These are phyloP conservation scores for Pteromalus puparum DNA, from an alignment of 1,140 invertebrate species.

Conservation along the genomic window DNA sequence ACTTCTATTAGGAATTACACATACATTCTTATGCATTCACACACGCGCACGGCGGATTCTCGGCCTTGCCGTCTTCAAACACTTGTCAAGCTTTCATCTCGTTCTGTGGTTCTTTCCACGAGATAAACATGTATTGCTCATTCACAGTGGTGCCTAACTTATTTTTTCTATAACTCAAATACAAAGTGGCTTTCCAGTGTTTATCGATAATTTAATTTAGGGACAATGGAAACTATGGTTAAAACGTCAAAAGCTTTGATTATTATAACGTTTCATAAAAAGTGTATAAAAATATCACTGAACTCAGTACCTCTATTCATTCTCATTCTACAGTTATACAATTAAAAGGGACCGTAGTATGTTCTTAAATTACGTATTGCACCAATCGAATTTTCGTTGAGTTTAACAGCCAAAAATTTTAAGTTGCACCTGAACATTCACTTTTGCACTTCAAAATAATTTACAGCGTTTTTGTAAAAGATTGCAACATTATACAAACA, in stretches of 20 bases:
- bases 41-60: not conserved
- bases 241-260: too few relatives aligned
- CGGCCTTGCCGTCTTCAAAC: not conserved
- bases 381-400: conserved; percentile 10
- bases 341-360: not conserved
- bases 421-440: not conserved
- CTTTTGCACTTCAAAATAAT: not conserved
- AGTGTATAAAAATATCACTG: conserved; percentile 10
- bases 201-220: not conserved
- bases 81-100: not conserved
- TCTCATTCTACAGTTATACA: not conserved
- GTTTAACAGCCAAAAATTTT: conserved; percentile 1
- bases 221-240: too few relatives aligned
- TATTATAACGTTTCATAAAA: not conserved
- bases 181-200: not conserved
- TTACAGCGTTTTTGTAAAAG: not conserved
- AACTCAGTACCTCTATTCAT: conserved; percentile 3
- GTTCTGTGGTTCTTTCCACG: not conserved
- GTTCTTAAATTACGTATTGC: conserved; percentile 7
- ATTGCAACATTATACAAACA: conserved; percentile 10
- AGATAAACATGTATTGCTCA: not conserved
- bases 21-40: not conserved
- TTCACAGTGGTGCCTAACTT: not conserved
- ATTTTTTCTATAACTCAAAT: not conserved
- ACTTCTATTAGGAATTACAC: conserved; percentile 36